A percentile compares a stretch with the other conserved stretches of the same genome.
Conservation (phyloP, 2,113 vertebrate genomes). For the Megalops atlanticus region DNA sequence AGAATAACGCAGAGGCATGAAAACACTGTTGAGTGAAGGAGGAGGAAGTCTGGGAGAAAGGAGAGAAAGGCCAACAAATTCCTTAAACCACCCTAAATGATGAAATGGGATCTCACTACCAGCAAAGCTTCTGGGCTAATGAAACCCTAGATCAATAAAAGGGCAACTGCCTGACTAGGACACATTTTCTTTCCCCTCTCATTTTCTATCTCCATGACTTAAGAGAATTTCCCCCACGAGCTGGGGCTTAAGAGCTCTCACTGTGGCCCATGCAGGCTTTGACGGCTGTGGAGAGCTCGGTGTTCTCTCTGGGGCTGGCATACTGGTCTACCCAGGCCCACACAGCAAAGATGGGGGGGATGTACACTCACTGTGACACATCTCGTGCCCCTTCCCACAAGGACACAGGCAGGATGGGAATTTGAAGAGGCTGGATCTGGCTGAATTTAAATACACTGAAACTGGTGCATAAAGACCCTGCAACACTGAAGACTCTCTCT, state of each 20-base stretch:
- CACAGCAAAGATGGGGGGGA: background rate
- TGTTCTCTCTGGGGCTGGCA: conserved; percentile 6
- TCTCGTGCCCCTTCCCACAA: background rate
- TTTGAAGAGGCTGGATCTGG: background rate
- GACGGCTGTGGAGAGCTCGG: conserved; percentile 15
- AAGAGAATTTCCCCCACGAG: background rate
- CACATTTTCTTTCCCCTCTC: conserved; percentile 1
- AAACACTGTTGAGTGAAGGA: background rate
- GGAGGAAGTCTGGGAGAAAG: background rate
- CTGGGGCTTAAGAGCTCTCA: background rate
- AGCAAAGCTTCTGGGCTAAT: background rate
- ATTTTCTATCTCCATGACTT: conserved; percentile 21
- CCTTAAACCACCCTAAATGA: background rate
- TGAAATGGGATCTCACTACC: background rate
- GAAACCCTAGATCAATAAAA: background rate
- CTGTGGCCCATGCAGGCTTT: background rate
- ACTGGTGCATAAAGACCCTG: background rate
- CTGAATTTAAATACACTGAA: conserved; percentile 2
- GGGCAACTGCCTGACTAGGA: background rate
- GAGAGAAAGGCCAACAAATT: background rate
- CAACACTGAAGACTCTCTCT: background rate
- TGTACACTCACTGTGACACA: background rate
- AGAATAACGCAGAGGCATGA: background rate
- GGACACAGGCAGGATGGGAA: background rate
- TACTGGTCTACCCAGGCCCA: conserved; percentile 3